A percentile compares a stretch with the other conserved stretches of the same genome.
phyloP scores from a whole-genome alignment of 1,140 invertebrate species.

The Nasonia longicornis region DNA sequence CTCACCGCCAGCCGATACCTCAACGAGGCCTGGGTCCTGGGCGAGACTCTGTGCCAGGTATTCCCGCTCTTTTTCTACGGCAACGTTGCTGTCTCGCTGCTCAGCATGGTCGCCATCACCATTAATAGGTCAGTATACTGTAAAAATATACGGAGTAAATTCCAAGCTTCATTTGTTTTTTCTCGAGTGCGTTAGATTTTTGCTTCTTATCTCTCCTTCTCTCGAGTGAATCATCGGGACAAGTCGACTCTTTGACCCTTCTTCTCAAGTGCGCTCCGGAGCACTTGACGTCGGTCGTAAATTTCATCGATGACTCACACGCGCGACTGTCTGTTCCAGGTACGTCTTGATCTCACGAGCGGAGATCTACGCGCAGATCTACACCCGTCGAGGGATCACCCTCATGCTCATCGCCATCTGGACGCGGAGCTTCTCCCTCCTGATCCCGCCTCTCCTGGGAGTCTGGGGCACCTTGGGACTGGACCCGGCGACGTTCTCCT shows the following conservation, averaged over 20 bases:
- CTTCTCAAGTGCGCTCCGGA: background rate
- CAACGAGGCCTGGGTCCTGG: constrained; percentile 85
- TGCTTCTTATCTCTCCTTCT: background rate
- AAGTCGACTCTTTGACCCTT: background rate
- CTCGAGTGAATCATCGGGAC: background rate
- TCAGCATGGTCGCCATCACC: constrained; percentile 92
- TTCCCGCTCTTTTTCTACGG: constrained; percentile 92
- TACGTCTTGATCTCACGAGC: constrained; percentile 86
- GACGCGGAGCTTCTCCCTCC: constrained; percentile 72
- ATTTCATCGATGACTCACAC: constrained; percentile 33
- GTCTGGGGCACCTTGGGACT: constrained; percentile 86
- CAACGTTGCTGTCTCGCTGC: constrained; percentile 86
- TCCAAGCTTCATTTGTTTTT: background rate
- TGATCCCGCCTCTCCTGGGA: constrained; percentile 83
- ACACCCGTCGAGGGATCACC: constrained; percentile 78
- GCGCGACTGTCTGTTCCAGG: constrained; percentile 66
- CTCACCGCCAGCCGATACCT: constrained; percentile 86
- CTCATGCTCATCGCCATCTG: constrained; percentile 83
- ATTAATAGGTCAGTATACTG: constrained; percentile 78
- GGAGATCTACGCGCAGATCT: constrained; percentile 79
- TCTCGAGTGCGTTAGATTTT: background rate
- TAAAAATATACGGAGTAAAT: background rate
- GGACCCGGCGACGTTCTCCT: constrained; percentile 83
- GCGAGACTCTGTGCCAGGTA: constrained; percentile 81
- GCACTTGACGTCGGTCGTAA: constrained; percentile 17